Evolutionary conservation across 2,888 invertebrate genomes (phyloP), one percentile per base, ranked within the genome.

Genomic region (Apocheima hispidaria): DNA sequence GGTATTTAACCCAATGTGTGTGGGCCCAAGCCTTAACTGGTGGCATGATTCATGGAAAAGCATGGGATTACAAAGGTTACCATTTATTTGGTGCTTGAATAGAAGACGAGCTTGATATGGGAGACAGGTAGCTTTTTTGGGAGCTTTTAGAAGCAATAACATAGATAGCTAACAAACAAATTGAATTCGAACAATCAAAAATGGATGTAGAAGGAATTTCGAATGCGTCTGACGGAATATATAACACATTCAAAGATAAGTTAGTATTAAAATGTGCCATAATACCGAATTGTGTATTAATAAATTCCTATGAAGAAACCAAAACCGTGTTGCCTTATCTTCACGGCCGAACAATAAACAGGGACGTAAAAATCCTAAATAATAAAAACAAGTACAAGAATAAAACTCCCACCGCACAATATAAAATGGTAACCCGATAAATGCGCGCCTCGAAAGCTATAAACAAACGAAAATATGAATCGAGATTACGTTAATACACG

Each of bases 1-100:
- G 83, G 86, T 87, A 84, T 89, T 89, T 88, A 88, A 88, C 84
- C 82, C 84, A 84, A 84, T 86, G 87, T 88, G 90, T 90, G 90
- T 90, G 90, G 89, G 87, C 87, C 71, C 72, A 68, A 67, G 73
- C 83, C 84, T 82, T 84, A 85, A 83, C 81, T 79, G 75, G 82
- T 71, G 81, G 83, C 78, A 77, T 77, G 80, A 78, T 77, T 78
- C 83, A 85, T 88, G 86, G 81, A 84, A 86, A 86, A 79, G 77
- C 77, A 74, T 71, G 64, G 68, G 74, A 81, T 79, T 81, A 86
- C 84, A 83, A 85, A 84, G 71, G 77, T 74, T 78, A 71, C 77
- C 81, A 56, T 56, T 83, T 83, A 83, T 82, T 82, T 75, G 72
- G 71, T 52, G 48, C 61, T 62, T 56, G 52, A 51, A 61, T 61